Conservation (phyloP, 2,888 invertebrate genomes). For the Melanchra persicariae region DNA sequence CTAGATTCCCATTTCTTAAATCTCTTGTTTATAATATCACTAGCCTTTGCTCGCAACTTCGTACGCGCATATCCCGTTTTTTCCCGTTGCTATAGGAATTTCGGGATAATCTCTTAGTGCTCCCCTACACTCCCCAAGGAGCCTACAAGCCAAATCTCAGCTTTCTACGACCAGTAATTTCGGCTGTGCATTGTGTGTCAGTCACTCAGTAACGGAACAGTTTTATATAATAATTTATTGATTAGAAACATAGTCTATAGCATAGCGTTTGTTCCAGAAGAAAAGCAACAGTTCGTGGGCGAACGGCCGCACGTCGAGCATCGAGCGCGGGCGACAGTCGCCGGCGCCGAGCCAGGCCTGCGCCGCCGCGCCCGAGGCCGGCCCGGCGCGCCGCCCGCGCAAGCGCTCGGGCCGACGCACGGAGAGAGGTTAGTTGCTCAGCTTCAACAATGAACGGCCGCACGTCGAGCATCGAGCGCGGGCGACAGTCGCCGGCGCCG, state of each 20-base stretch:
- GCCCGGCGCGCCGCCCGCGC: constrained; percentile 66
- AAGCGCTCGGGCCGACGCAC: constrained; percentile 67
- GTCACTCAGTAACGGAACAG: no score
- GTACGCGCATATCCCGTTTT: no score
- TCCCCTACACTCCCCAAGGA: no score
- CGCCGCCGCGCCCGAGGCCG: constrained; percentile 60
- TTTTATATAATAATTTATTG: no score
- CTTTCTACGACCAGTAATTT: no score
- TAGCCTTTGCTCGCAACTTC: no score
- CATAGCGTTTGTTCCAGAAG: constrained; percentile 69
- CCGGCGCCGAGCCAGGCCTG: constrained; percentile 70
- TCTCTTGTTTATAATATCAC: background rate
- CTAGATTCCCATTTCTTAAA: background rate
- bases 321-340: constrained; percentile 81
- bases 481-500: constrained; percentile 78
- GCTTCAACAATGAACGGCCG: constrained; percentile 72
- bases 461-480: constrained; percentile 80
- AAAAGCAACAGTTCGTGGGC: constrained; percentile 79
- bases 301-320: constrained; percentile 78
- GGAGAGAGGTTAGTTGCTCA: constrained; percentile 39
- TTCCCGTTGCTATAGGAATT: no score
- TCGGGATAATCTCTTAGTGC: no score
- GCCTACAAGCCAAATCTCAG: no score
- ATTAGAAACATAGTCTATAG: no score
- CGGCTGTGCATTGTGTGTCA: no score